phyloP scores from a whole-genome alignment of 2,888 invertebrate species.

The Drepana falcataria region DNA sequence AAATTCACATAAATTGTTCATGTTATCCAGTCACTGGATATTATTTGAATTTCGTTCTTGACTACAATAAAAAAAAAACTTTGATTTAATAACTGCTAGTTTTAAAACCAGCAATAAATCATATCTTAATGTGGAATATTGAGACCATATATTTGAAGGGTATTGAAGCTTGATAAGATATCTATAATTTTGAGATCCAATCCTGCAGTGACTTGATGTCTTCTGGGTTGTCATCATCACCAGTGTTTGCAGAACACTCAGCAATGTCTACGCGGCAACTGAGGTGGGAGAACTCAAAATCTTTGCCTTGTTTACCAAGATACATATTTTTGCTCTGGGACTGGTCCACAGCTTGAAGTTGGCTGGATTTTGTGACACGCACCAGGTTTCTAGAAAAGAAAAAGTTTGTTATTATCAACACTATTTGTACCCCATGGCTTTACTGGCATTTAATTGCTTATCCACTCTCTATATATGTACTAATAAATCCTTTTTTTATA shows the following conservation, averaged over 20 bases:
- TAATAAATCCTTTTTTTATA: background rate
- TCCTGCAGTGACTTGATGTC: slow-evolving; percentile 82
- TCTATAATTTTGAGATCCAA: slow-evolving; percentile 84
- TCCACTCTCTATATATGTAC: background rate
- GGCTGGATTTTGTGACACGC: slow-evolving; percentile 89
- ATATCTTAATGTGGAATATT: background rate
- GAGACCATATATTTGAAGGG: background rate
- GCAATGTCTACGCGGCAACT: slow-evolving; percentile 83
- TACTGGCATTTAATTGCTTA: too few species aligned
- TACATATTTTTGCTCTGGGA: slow-evolving; percentile 80
- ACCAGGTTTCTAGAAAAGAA: slow-evolving; percentile 86
- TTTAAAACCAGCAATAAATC: background rate
- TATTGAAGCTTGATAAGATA: background rate
- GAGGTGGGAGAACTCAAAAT: slow-evolving; percentile 90
- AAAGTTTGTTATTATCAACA: background rate
- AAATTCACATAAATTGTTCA: background rate
- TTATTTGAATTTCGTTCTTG: background rate
- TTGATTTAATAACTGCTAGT: background rate
- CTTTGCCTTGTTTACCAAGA: slow-evolving; percentile 87
- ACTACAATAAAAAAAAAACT: too few species aligned
- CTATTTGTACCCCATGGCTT: too few species aligned
- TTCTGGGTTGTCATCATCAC: slow-evolving; percentile 78
- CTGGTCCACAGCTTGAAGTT: slow-evolving; percentile 86
- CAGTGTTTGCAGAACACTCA: slow-evolving; percentile 80
- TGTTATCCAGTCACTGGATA: background rate